Evolutionary conservation across 1,140 invertebrate genomes (phyloP).

Genomic region (Drosophila funebris): DNA sequence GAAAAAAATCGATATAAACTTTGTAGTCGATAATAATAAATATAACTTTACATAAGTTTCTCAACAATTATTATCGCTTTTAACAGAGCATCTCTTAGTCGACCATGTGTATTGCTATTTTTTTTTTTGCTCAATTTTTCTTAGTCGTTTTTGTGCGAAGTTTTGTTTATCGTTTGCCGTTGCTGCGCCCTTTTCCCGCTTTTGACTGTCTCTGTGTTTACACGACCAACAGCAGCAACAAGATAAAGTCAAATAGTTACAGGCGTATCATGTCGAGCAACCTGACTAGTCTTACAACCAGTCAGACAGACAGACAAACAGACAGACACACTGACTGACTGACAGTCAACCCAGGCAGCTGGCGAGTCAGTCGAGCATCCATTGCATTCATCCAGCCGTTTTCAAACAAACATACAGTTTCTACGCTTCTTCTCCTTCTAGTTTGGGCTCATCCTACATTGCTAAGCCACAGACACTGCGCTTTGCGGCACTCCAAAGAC

Average conservation of each 20-base stretch:
- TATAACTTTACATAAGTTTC: no score
- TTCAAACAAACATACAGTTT: constrained; percentile 33
- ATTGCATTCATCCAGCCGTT: constrained; percentile 33
- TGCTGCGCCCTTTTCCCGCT: constrained; percentile 7
- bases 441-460: background rate
- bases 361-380: constrained; percentile 23
- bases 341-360: constrained; percentile 2
- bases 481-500: background rate
- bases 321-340: constrained; percentile 1
- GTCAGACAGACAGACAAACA: constrained; percentile 3
- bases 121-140: background rate
- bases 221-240: constrained; percentile 49
- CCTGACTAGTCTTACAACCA: constrained; percentile 39
- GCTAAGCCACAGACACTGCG: constrained; percentile 7
- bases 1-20: no score
- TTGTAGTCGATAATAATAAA: no score
- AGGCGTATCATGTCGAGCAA: constrained; percentile 66
- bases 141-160: constrained; percentile 15
- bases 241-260: constrained; percentile 80
- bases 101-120: background rate
- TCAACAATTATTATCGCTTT: no score
- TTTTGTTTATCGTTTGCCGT: constrained; percentile 68
- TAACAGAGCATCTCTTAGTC: no score
- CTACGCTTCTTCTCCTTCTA: background rate
- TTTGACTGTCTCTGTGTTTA: constrained; percentile 51